phyloP scores from a whole-genome alignment of 2,113 vertebrate species.

The Rattus norvegicus region DNA sequence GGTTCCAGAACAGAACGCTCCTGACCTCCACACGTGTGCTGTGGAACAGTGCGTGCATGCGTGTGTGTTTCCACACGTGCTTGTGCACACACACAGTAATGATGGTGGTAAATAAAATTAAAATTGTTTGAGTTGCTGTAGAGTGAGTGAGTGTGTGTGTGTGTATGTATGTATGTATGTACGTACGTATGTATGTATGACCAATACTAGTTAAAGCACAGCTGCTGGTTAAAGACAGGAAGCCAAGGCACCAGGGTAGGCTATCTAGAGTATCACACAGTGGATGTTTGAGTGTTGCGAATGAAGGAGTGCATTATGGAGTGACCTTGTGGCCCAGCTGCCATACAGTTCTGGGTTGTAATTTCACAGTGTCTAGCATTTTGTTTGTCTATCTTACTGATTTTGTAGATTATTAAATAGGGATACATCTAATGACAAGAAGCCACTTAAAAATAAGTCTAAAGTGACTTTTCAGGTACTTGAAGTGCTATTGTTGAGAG shows the following conservation, averaged over 20 bases:
- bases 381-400: constrained; percentile 40
- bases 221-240: constrained; percentile 6
- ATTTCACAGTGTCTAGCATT: constrained; percentile 42
- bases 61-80: accelerated
- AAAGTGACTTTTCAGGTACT: neutral
- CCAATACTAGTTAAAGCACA: neutral
- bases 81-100: neutral
- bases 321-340: constrained; percentile 54
- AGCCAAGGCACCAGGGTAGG: neutral
- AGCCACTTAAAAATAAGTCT: neutral
- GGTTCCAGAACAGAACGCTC: neutral
- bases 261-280: neutral
- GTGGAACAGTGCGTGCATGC: neutral
- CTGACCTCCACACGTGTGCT: neutral
- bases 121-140: neutral
- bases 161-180: neutral
- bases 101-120: neutral
- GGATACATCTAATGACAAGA: neutral
- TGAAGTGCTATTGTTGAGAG: neutral
- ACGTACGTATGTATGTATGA: neutral
- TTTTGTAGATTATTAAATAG: constrained; percentile 55
- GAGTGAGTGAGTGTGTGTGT: neutral
- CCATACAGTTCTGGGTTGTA: neutral
- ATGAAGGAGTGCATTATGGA: constrained; percentile 3
- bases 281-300: neutral